Evolutionary conservation across 2,113 vertebrate species (phyloP), one percentile per base, ranked within the genome.

Genomic region (Coreoperca whiteheadi): DNA sequence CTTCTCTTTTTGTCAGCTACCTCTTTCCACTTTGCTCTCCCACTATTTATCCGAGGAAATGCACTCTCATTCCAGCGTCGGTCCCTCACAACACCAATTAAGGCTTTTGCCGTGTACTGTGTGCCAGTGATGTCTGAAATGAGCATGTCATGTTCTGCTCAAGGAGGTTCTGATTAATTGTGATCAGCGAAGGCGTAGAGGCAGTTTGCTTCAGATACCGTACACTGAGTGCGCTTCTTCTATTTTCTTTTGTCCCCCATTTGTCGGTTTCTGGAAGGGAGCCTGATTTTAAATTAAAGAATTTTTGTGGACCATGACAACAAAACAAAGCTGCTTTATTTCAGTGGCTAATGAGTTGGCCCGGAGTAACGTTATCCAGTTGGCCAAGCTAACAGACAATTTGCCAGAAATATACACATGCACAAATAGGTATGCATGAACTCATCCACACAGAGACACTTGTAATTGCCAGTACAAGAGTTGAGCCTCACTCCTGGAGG

Each of bases 301-400:
- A 91, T 89, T 93, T 34, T 94, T 56, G 86, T 89, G 87, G 90
- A 92, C 84, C 86, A 73, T 90, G 92, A 92, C 88, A 88, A 82
- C 83, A 89, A 87, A 90, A 94, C 91, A 92, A 93, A 94, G 92
- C 91, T 81, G 82, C 77, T 92, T 93, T 91, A 92, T 91, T 92
- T 91, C 74, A 57, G 70, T n/a, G 78, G 85, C 82, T 94, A 90
- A 91, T 91, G 88, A 93, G 81, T 92, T 93, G 89, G 90, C 90
- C 69, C 7, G 6, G 2, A 78, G 81, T 74, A 82, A 56, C 64
- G 68, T 61, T 66, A 72, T 79, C 80, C 74, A 68, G 50, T 84
- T 86, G 85, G 83, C 86, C 70, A 46, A 75, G 73, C 57, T 53
- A 63, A 66, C 78, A 88, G 71, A 84, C 66, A 60, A 70, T 77